Evolutionary conservation across 2,797 vertebrate species (phyloP).

Genomic region (Anomalospiza imberbis): DNA sequence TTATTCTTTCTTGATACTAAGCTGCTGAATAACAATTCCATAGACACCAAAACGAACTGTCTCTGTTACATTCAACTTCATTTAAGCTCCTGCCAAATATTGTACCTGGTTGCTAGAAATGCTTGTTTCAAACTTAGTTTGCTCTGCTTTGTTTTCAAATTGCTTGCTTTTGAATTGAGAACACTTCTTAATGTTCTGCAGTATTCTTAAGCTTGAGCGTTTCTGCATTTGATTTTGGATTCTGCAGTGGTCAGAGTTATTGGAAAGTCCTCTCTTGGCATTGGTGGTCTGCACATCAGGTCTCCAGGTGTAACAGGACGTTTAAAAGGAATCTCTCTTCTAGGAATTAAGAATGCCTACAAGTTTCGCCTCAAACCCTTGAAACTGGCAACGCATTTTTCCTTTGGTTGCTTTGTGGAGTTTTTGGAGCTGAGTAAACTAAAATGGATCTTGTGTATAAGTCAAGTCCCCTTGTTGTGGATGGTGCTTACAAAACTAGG

Average conservation of each 20-base stretch:
- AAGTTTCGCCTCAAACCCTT: not conserved
- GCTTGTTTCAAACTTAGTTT: not conserved
- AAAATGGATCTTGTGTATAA: conserved; percentile 4
- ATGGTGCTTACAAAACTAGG: not conserved
- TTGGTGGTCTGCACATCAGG: not conserved
- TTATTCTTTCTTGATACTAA: not conserved
- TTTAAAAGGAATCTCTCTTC: not conserved
- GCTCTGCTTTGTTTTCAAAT: not conserved
- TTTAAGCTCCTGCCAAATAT: not conserved
- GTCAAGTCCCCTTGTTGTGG: not conserved
- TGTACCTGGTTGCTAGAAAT: not conserved
- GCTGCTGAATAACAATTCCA: not conserved
- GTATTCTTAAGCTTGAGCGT: not conserved
- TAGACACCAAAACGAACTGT: not conserved
- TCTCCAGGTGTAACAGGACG: not conserved
- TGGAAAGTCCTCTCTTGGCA: not conserved
- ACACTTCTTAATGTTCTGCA: not conserved
- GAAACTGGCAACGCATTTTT: not conserved
- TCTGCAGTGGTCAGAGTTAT: not conserved
- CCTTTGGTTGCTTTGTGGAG: not conserved
- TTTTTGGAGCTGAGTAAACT: conserved; percentile 17
- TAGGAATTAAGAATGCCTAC: not conserved
- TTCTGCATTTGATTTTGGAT: not conserved
- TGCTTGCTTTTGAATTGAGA: not conserved
- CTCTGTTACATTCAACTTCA: not conserved